A percentile compares a stretch with the other conserved stretches of the same genome.
Conservation (phyloP, 2,113 vertebrate genomes). For the Cariama cristata region DNA sequence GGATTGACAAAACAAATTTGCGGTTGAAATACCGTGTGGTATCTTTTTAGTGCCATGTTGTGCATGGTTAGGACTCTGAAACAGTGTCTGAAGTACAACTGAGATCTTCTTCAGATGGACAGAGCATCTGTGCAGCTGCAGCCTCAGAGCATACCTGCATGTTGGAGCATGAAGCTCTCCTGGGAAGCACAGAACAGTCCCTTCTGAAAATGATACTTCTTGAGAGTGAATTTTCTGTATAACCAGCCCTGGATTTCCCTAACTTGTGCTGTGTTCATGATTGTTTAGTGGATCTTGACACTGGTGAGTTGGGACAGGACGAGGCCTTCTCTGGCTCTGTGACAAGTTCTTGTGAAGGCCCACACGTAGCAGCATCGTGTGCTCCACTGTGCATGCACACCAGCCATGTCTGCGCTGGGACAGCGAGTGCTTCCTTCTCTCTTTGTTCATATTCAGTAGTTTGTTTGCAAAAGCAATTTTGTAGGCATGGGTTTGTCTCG, state of each 20-base stretch:
- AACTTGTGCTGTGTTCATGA: accelerated
- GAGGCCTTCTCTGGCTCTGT: background rate
- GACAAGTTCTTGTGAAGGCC: background rate
- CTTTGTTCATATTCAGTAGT: background rate
- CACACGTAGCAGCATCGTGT: accelerated
- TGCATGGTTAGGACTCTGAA: background rate
- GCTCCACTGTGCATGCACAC: accelerated
- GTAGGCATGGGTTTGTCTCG: background rate
- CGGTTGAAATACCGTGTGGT: background rate
- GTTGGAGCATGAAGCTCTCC: background rate
- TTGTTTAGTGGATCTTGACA: background rate
- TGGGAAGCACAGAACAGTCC: background rate
- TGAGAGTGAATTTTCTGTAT: background rate
- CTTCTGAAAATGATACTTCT: background rate
- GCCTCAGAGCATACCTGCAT: background rate
- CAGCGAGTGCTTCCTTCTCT: background rate
- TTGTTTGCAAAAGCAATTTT: background rate
- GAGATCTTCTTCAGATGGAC: background rate
- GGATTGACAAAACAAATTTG: no score
- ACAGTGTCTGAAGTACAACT: background rate
- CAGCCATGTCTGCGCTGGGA: accelerated
- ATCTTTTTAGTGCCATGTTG: background rate
- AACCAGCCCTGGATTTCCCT: background rate
- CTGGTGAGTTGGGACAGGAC: background rate
- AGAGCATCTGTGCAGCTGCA: background rate